Percentiles rank a stretch among this genome's conserved stretches.
These are phyloP conservation scores for Panulirus ornatus DNA, from an alignment of 1,140 invertebrate species.

Conservation along the genomic window DNA sequence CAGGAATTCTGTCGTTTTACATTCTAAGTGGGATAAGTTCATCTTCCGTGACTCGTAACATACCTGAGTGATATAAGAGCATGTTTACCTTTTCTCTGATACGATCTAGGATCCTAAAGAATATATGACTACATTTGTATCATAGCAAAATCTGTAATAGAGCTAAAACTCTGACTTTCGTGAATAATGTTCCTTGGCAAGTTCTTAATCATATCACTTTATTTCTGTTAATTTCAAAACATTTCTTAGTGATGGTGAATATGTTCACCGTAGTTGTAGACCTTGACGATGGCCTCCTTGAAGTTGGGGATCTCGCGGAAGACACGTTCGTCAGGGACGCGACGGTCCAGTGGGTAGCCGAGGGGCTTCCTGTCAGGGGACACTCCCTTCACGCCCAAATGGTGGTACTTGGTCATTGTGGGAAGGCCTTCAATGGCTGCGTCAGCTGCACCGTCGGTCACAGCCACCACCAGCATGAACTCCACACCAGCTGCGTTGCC, in stretches of 20 bases:
- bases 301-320: conserved; percentile 41
- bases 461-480: conserved; percentile 28
- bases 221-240: no score
- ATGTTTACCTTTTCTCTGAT: no score
- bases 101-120: no score
- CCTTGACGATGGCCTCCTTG: conserved; percentile 12
- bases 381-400: neutral
- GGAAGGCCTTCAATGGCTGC: neutral
- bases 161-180: no score
- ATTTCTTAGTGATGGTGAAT: neutral
- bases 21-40: no score
- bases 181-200: no score
- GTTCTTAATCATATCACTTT: no score
- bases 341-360: conserved; percentile 40
- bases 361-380: conserved; percentile 10
- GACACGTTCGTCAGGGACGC: neutral
- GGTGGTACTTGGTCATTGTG: neutral
- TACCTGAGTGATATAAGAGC: no score
- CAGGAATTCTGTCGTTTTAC: no score
- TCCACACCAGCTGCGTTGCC: conserved; percentile 27
- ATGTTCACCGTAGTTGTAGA: conserved; percentile 21
- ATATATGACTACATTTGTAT: no score
- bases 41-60: no score
- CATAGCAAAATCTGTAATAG: no score
- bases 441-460: conserved; percentile 16